Evolutionary conservation across 2,888 invertebrate genomes (phyloP), one percentile per base, ranked within the genome.

Genomic region (Thecophora atra): DNA sequence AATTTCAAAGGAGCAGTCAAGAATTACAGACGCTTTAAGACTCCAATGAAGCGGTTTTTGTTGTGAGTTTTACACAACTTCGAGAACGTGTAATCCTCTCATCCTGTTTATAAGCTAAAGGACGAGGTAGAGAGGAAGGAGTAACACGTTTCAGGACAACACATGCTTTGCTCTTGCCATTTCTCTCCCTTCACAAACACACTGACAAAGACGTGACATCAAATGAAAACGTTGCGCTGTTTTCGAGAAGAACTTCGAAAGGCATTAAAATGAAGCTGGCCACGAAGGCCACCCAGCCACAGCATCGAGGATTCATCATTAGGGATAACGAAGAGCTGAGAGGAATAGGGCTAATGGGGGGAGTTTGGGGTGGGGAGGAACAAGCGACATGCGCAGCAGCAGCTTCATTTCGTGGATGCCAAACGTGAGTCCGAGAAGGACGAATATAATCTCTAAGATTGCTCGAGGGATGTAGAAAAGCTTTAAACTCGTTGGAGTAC

Each of bases 361-460:
- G 28, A 15, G n/a, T 64, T 42, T 21, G 65, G 15, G 17, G 52
- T 11, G 21, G 51, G 19, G 24, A 47, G 5, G 26, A 52, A 8
- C n/a, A 15, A 30, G 24, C 52, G 63, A 52, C 70, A 70, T 70
- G 70, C 81, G 81, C 82, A 82, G 78, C 81, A 81, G 78, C 72
- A 76, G 0, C n/a, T n/a, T 11, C 47, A 47, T 11, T n/a, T 47
- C 5, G 47, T 47, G 1, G 15, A 47, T n/a, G 47, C 15, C 11
- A n/a, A 47, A 47, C 13, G 47, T 17, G 26, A 37, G 80, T 76
- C 76, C 76, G 78, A 82, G 73, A 75, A 79, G 80, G 80, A 82
- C 74, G 76, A 75, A 76, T 75, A 79, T 76, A 77, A 26, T 21
- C 17, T 28, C 2, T 1, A 28, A 3, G 15, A 13, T 58, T 6